Conservation (phyloP, 2,888 invertebrate species). For the Cancer borealis region DNA sequence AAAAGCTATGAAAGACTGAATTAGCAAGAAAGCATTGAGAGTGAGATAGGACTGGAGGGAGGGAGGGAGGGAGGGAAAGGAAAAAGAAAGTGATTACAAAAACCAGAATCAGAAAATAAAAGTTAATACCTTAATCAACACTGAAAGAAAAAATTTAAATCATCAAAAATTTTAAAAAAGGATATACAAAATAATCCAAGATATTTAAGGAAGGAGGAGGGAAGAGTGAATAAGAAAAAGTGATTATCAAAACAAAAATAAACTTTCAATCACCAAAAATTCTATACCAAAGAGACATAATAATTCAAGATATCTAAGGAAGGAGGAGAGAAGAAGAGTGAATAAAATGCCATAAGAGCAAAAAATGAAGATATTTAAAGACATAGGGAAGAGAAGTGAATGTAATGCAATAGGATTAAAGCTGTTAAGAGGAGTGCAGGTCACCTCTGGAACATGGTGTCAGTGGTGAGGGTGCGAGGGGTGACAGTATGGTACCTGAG, state of each 20-base stretch:
- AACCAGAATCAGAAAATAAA: neutral
- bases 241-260: neutral
- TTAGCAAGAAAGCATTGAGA: too few relatives aligned
- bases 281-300: neutral
- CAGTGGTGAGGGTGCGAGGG: conserved; percentile 75
- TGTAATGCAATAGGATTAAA: neutral
- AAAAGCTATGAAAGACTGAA: too few relatives aligned
- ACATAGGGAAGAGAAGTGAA: neutral
- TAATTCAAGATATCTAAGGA: neutral
- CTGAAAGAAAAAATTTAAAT: neutral
- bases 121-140: neutral
- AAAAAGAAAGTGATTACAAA: neutral
- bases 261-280: neutral
- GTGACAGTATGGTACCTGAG: conserved; percentile 76
- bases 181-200: too few relatives aligned
- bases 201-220: too few relatives aligned
- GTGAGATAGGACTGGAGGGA: too few relatives aligned
- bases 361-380: neutral
- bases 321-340: neutral
- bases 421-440: conserved; percentile 42
- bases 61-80: neutral
- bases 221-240: neutral
- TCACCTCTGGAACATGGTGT: conserved; percentile 77
- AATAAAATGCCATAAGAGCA: neutral
- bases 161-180: too few relatives aligned